Base-by-base conservation (phyloP, 1,140 invertebrate genomes). In the Drosophila simulans region DNA sequence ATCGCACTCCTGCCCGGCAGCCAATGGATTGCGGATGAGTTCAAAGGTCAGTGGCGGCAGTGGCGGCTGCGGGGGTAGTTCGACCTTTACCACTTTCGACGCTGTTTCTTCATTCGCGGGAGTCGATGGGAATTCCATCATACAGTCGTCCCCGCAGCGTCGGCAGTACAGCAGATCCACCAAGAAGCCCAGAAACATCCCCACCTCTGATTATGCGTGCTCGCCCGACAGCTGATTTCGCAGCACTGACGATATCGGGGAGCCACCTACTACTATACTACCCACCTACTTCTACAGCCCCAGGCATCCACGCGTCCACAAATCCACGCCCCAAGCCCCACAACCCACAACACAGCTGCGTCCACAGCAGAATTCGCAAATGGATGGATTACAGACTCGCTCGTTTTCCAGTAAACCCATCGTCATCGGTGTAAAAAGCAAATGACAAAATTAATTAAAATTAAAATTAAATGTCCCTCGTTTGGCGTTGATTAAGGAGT, bases 371-470 rank as follows among this genome's bases (percentile, higher is more conserved):
- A 66, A 66, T 40, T 40, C 56, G 51, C 52, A 51, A 74, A 53
- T 51, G 48, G 17, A 68, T 69, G 49, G 66, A 69, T 70, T 70
- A 31, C 31, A 31, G 31, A 31, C 7, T 31, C 58, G n/a, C 43
- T 1, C 51, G 15, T 7, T 25, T 15, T n/a, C 5, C 20, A 7
- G 20, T 4, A 27, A 48, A 1, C 1, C 34, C 15, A 31, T 22
- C 17, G 31, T 51, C 48, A 48, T 48, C 22, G n/a, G 17, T 59
- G 59, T 59, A 59, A 62, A 58, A 73, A 82, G 45, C 63, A 74
- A 63, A 62, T 82, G 78, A 63, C 60, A 74, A 70, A 88, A 75
- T 85, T 82, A 85, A 85, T 88, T 82, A 85, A 88, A 74, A 77
- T 80, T 80, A 53, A 73, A 76, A 81, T 86, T 65, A 71, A 63